Conservation (phyloP, 1,140 invertebrate species). For the Ceratitis capitata region DNA sequence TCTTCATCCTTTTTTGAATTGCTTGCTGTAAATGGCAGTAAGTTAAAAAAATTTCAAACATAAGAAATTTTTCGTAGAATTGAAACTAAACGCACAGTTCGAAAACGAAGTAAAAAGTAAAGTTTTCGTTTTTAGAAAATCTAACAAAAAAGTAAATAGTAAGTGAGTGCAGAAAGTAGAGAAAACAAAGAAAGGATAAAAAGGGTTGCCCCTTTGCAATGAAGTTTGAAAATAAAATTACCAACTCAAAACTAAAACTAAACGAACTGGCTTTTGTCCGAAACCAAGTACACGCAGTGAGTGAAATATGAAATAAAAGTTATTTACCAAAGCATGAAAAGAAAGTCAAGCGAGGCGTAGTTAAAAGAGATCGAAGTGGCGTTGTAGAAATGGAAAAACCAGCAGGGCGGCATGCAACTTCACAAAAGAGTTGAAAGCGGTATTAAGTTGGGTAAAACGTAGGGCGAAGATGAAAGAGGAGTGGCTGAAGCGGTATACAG, state of each 20-base stretch:
- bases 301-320: slow-evolving; percentile 32
- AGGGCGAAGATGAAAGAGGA: no score
- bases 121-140: slow-evolving; percentile 25
- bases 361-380: slow-evolving; percentile 44
- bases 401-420: slow-evolving; percentile 43
- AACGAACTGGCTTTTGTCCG: slow-evolving; percentile 24
- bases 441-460: slow-evolving; percentile 40
- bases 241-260: slow-evolving; percentile 1
- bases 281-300: background rate
- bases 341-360: slow-evolving; percentile 43
- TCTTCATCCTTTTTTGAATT: no score
- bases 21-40: background rate
- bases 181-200: background rate
- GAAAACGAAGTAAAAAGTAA: slow-evolving; percentile 26
- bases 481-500: slow-evolving; percentile 43
- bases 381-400: slow-evolving; percentile 49
- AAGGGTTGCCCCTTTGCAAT: no score
- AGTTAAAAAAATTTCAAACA: background rate
- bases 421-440: slow-evolving; percentile 14
- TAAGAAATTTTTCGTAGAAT: background rate
- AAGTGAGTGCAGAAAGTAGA: background rate
- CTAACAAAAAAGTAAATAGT: background rate
- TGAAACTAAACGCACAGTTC: slow-evolving; percentile 29
- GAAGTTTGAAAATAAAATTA: slow-evolving; percentile 32
- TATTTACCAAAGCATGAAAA: slow-evolving; percentile 18